phyloP scores from a whole-genome alignment of 2,797 vertebrate species.

The Rhodeus uyekii region DNA sequence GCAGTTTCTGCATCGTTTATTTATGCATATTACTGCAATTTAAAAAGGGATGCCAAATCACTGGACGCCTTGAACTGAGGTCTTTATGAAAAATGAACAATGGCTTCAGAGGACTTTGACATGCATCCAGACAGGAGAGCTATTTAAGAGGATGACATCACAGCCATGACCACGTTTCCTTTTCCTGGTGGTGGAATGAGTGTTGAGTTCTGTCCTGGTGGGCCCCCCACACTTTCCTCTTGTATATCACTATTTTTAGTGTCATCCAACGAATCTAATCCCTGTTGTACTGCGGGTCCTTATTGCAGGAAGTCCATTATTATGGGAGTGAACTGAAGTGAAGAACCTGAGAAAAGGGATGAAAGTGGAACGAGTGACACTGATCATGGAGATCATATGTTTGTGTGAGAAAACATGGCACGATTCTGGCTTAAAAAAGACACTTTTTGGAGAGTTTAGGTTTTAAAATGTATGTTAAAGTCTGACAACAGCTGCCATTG shows the following conservation, averaged over 20 bases:
- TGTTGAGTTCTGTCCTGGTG: slow-evolving; percentile 55
- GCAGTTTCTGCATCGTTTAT: slow-evolving; percentile 23
- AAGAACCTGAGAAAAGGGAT: slow-evolving; percentile 1
- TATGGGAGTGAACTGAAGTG: slow-evolving; percentile 29
- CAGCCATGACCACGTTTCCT: slow-evolving; percentile 71
- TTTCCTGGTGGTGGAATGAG: slow-evolving; percentile 67
- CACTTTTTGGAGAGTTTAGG: not conserved
- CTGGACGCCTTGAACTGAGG: slow-evolving; percentile 18
- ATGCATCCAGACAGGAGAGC: slow-evolving; percentile 56
- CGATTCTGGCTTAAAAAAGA: not conserved
- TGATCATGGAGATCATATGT: not conserved
- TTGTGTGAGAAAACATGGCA: not conserved
- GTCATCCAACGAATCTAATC: slow-evolving; percentile 55
- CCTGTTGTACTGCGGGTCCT: slow-evolving; percentile 53
- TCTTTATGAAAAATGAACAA: slow-evolving; percentile 61
- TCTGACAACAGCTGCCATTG: not conserved
- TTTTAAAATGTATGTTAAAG: slow-evolving; percentile 9
- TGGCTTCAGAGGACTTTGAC: slow-evolving; percentile 51
- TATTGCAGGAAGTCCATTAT: slow-evolving; percentile 52
- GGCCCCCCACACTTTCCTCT: slow-evolving; percentile 53
- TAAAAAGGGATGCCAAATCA: slow-evolving; percentile 23
- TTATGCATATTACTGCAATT: slow-evolving; percentile 19
- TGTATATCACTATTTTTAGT: slow-evolving; percentile 68
- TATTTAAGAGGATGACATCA: slow-evolving; percentile 72
- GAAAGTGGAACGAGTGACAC: not conserved